Evolutionary conservation across 2,113 vertebrate species (phyloP), one percentile per base, ranked within the genome.

Genomic region (Esox niger): DNA sequence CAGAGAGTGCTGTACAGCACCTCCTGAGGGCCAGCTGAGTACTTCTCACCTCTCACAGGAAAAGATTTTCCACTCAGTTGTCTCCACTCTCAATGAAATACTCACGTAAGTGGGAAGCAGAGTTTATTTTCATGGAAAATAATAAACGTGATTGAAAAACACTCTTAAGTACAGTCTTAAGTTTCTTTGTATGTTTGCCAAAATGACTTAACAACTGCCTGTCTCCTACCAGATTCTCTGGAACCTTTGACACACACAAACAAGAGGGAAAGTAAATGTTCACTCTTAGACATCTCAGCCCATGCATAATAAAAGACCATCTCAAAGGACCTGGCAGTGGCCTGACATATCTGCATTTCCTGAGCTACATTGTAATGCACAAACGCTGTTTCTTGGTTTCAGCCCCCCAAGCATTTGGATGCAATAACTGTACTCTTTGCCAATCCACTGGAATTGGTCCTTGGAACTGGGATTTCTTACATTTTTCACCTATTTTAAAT

Each of bases 401-500:
- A 8, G 30, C n/a, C 81, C 82, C 57, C 66, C 62, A 56, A 66
- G 33, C 69, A 69, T 64, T 64, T 64, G 54, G 64, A 76, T 82
- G 72, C 64, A 27, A 66, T 70, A 66, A 67, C 54, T 73, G 69
- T 78, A 49, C 62, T 21, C 55, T 77, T 79, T 76, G 71, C 80
- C 82, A 43, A 58, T 77, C 81, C 76, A 70, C 80, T 81, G 31
- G 76, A 69, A 71, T 70, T 58, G 67, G 66, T 66, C 78, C 78
- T 73, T 61, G 55, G 4, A 59, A 23, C 64, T 71, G 47, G 15
- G 57, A 71, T 75, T 66, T 64, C 68, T 75, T 71, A 76, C 71
- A 73, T 6, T 68, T 68, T 74, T 68, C 74, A 81, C 81, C 78
- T 70, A 73, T 75, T 76, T 75, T 68, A 29, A 77, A 83, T 66